Evolutionary conservation across 2,797 vertebrate species (phyloP).

Genomic region (Smutsia gigantea): DNA sequence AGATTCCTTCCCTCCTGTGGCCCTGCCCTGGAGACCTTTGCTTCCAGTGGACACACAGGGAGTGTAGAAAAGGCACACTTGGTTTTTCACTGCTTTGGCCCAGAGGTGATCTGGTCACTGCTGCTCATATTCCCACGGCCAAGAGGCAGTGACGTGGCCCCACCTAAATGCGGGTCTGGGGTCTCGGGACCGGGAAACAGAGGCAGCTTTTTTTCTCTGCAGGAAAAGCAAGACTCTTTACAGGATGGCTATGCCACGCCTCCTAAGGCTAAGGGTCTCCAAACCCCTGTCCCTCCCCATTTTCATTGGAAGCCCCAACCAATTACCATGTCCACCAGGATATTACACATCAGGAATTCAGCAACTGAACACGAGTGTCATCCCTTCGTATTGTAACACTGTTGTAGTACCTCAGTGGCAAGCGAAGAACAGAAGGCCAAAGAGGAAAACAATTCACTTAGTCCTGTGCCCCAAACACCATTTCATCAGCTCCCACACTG

Average conservation of each 20-base stretch:
- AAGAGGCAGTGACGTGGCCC: not conserved
- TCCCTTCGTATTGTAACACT: not conserved
- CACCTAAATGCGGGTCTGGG: rapidly evolving
- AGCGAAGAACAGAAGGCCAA: not conserved
- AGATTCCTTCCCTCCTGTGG: not conserved
- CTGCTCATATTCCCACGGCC: not conserved
- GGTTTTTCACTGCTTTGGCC: not conserved
- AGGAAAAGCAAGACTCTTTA: not conserved
- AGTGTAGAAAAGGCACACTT: not conserved
- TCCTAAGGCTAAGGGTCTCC: not conserved
- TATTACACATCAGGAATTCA: not conserved
- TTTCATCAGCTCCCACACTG: not conserved
- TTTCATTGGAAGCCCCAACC: not conserved
- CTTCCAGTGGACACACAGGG: not conserved
- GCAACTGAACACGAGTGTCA: rapidly evolving
- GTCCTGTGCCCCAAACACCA: not conserved
- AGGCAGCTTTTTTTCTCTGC: not conserved
- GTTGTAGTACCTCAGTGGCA: too few species aligned
- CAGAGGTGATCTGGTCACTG: not conserved
- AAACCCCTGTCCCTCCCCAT: not conserved
- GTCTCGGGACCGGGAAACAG: not conserved
- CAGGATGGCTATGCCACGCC: not conserved
- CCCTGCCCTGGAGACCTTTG: not conserved
- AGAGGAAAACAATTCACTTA: rapidly evolving
- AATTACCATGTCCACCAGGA: not conserved